Conservation (phyloP, 2,888 invertebrate genomes). For the Spodoptera picta region DNA sequence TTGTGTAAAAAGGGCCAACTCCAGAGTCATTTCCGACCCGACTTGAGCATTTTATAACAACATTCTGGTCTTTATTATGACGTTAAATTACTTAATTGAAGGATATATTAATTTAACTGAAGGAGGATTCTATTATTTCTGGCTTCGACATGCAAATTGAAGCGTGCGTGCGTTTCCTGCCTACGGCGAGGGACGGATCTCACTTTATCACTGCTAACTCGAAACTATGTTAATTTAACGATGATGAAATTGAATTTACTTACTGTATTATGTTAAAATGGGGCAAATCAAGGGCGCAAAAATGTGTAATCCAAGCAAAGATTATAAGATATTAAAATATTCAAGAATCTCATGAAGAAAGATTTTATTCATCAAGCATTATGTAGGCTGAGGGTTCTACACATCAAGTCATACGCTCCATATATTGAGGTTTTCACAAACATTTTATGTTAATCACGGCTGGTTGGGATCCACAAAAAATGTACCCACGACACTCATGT, state of each 20-base stretch:
- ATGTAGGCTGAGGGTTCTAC: slow-evolving; percentile 55
- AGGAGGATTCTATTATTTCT: slow-evolving; percentile 55
- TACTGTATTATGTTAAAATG: not conserved
- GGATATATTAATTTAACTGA: slow-evolving; percentile 66
- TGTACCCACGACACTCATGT: slow-evolving; percentile 66
- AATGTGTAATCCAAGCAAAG: slow-evolving; percentile 7
- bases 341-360: slow-evolving; percentile 55
- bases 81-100: slow-evolving; percentile 75
- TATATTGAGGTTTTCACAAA: slow-evolving; percentile 70
- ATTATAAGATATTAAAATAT: slow-evolving; percentile 54
- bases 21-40: slow-evolving; percentile 72
- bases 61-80: slow-evolving; percentile 73
- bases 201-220: slow-evolving; percentile 30
- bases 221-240: slow-evolving; percentile 46
- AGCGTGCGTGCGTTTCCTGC: slow-evolving; percentile 44
- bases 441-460: slow-evolving; percentile 79
- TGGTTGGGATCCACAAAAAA: slow-evolving; percentile 69
- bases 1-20: slow-evolving; percentile 77
- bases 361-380: slow-evolving; percentile 60
- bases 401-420: slow-evolving; percentile 66
- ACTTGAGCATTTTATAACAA: slow-evolving; percentile 71
- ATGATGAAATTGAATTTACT: slow-evolving; percentile 32
- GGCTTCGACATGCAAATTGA: slow-evolving; percentile 54
- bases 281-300: too few relatives aligned
- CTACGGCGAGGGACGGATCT: slow-evolving; percentile 11